Conservation (phyloP, 2,797 vertebrate genomes). For the Galaxias olidus region DNA sequence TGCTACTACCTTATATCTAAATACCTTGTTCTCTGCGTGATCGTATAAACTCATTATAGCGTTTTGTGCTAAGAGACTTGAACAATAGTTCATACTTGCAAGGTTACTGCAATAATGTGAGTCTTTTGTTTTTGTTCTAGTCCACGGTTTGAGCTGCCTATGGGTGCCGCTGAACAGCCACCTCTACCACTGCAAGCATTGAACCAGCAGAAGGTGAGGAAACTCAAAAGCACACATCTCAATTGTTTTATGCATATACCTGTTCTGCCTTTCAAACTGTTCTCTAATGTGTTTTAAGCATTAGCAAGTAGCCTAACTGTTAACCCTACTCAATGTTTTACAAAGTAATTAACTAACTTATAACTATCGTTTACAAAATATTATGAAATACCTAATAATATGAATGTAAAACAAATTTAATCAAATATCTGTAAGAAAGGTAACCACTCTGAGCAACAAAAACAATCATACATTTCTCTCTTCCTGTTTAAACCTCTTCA, state of each 20-base stretch:
- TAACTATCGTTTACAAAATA: no score
- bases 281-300: no score
- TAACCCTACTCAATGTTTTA: no score
- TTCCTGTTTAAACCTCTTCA: slow-evolving; percentile 29
- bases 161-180: slow-evolving; percentile 95
- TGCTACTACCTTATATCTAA: not conserved
- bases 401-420: no score
- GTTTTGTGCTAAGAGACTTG: not conserved
- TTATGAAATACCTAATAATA: no score
- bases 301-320: no score
- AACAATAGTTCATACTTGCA: not conserved
- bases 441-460: no score
- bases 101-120: not conserved
- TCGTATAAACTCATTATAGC: not conserved
- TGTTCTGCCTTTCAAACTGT: no score
- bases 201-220: slow-evolving; percentile 86
- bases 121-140: slow-evolving; percentile 59
- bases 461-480: not conserved
- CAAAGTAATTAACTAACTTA: no score
- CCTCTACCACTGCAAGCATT: slow-evolving; percentile 88
- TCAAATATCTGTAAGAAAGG: no score
- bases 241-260: no score
- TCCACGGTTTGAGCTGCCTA: slow-evolving; percentile 97
- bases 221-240: no score
- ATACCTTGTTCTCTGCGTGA: not conserved